phyloP scores from a whole-genome alignment of 2,888 invertebrate genomes.

The Acronicta aceris region DNA sequence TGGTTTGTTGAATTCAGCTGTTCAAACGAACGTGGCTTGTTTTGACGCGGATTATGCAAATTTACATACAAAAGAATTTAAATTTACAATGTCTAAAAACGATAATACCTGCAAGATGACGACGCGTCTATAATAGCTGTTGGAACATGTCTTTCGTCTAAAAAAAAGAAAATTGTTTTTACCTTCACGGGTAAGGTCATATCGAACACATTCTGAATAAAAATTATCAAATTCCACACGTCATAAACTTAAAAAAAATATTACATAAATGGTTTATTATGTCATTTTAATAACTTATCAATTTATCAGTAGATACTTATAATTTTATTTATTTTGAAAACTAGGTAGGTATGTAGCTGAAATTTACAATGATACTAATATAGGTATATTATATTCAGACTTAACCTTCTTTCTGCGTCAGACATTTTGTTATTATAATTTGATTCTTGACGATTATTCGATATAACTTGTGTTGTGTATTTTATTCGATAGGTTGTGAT shows the following conservation, averaged over 20 bases:
- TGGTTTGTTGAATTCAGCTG: slow-evolving; percentile 67
- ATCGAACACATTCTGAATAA: slow-evolving; percentile 32
- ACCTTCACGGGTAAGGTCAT: slow-evolving; percentile 51
- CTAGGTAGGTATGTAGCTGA: neutral
- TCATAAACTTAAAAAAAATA: too few relatives aligned
- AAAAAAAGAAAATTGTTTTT: slow-evolving; percentile 55
- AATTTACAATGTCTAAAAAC: slow-evolving; percentile 65
- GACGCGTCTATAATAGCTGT: slow-evolving; percentile 52
- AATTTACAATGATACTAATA: slow-evolving; percentile 3
- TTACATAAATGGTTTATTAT: too few relatives aligned
- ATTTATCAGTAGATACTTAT: neutral
- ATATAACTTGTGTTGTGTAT: slow-evolving; percentile 10
- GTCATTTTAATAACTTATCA: neutral
- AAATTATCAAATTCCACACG: slow-evolving; percentile 22
- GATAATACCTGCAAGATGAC: slow-evolving; percentile 52
- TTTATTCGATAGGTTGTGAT: neutral
- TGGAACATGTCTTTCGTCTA: slow-evolving; percentile 53
- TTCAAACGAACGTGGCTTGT: slow-evolving; percentile 62
- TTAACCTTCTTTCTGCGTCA: slow-evolving; percentile 34
- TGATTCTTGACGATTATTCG: slow-evolving; percentile 12
- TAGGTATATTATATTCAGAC: slow-evolving; percentile 9
- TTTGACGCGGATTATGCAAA: slow-evolving; percentile 67
- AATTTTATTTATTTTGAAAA: slow-evolving; percentile 1
- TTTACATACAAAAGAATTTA: slow-evolving; percentile 69
- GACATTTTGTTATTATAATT: slow-evolving; percentile 31